Evolutionary conservation across 2,797 vertebrate species (phyloP), one percentile per base, ranked within the genome.

Genomic region (Merluccius polli): DNA sequence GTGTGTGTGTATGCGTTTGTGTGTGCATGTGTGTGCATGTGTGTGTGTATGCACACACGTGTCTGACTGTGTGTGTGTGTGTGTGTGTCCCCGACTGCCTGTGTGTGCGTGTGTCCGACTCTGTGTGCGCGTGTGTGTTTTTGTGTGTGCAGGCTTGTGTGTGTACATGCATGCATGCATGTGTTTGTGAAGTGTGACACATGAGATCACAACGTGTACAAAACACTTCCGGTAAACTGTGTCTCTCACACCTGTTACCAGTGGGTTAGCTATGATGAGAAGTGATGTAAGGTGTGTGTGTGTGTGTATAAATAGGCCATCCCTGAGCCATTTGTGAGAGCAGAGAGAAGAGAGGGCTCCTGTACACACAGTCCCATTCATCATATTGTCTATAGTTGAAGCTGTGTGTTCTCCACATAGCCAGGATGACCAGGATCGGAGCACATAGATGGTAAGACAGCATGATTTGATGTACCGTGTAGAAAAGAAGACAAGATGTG

Each of bases 401-500:
- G 33, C 67, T 2, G 15, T 67, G 74, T 77, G 75, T 15, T 59
- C 30, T 33, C 73, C 13, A 77, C 67, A 32, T 31, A 76, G 11
- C 32, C 73, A 79, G 67, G 77, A 85, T 72, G 79, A 71, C 6
- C 0, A 27, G 68, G 77, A 24, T 24, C 41, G 81, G 73, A 73
- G 27, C 72, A 63, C 70, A 72, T 38, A 77, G 68, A 86, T 6
- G 89, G 89, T 90, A 87, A 89, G 90, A 75, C 38, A 70, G 75
- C 59, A 36, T 0, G 75, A 13, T 30, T 32, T 3, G 65, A 30
- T 29, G 24, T 5, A 29, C 13, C 65, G 9, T 52, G 18, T 8
- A 52, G 18, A 52, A n/a, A 8, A 52, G 21, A n/a, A n/a, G 41
- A 48, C 7, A 11, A 2, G 21, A 18, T n/a, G 2, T 35, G 9